A percentile compares a stretch with the other conserved stretches of the same genome.
phyloP scores from a whole-genome alignment of 2,888 invertebrate species.

The Drosophila phalerata region DNA sequence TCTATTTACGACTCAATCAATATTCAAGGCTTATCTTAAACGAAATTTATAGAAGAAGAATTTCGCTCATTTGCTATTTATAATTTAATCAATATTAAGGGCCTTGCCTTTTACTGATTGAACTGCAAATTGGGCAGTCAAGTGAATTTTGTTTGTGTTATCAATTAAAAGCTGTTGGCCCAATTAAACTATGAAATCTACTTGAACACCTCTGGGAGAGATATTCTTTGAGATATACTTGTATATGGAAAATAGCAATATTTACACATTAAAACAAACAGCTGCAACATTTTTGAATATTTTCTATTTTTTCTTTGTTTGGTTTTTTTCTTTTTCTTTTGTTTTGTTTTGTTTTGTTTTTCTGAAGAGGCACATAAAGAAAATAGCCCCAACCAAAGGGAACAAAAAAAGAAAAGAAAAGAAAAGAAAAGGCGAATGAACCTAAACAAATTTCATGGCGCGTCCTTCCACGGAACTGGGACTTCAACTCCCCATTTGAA shows the following conservation, averaged over 20 bases:
- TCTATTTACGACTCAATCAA: constrained; percentile 8
- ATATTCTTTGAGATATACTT: background rate
- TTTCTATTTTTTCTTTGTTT: constrained; percentile 8
- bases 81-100: constrained; percentile 37
- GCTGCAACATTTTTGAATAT: constrained; percentile 19
- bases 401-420: background rate
- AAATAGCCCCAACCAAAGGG: constrained; percentile 2
- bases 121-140: constrained; percentile 7
- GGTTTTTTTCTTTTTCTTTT: background rate
- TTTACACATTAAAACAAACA: constrained; percentile 32
- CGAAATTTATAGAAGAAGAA: constrained; percentile 7
- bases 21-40: constrained; percentile 5
- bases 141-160: constrained; percentile 3
- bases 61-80: constrained; percentile 25
- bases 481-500: constrained; percentile 12
- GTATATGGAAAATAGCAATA: constrained; percentile 16
- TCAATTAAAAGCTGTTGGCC: constrained; percentile 10
- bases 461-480: constrained; percentile 38
- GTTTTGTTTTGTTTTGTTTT: constrained; percentile 11
- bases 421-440: constrained; percentile 40
- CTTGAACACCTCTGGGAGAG: constrained; percentile 8
- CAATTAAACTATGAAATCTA: constrained; percentile 7
- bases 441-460: constrained; percentile 64
- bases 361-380: constrained; percentile 10
- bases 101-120: constrained; percentile 8